Evolutionary conservation across 92 coral and sea anemone species (phyloP), one percentile per base, ranked within the genome.

Genomic region (Palythoa grandiflora): DNA sequence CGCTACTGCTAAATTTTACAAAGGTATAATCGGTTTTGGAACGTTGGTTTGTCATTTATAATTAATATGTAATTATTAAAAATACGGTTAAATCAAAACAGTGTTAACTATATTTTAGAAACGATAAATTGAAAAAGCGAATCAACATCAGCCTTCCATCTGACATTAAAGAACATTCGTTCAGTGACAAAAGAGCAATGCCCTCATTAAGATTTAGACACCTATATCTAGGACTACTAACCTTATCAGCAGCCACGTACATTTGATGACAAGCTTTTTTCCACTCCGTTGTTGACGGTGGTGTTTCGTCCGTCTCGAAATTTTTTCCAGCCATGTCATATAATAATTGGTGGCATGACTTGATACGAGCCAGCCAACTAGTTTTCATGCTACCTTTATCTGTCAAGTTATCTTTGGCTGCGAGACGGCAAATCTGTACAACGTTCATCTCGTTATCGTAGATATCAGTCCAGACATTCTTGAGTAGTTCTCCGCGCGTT

Each of bases 261-360:
- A 87, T 87, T 28, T 6, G 16, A 1, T 87, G 89, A 59, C 89
- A 87, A 11, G 89, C 77, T 63, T 6, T 77, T 19, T 77, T 77
- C 89, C 89, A 87, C 19, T 53, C 70, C 11, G 70, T 74, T 13
- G 16, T 61, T 3, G 89, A 77, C 20, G 84, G 39, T 1, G 89
- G 89, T 5, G 89, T 87, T 60, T 77, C 84, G 35, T 87, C 89
- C 15, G 35, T 7, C 9, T 15, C 20, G 11, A 77, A 44, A 16
- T 77, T 40, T 28, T 79, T 88, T 13, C 48, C 70, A 21, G 79
- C 71, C 12, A 15, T 14, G 3, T 28, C 55, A 79, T 88, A 88
- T 28, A 88, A 39, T 85, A 84, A 79, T 13, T 77, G 84, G 14
- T 85, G 71, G 63, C 89, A 87, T 9, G 89, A 77, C 19, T 87